Conservation (phyloP, 2,888 invertebrate species). For the Antheraea assamensis region DNA sequence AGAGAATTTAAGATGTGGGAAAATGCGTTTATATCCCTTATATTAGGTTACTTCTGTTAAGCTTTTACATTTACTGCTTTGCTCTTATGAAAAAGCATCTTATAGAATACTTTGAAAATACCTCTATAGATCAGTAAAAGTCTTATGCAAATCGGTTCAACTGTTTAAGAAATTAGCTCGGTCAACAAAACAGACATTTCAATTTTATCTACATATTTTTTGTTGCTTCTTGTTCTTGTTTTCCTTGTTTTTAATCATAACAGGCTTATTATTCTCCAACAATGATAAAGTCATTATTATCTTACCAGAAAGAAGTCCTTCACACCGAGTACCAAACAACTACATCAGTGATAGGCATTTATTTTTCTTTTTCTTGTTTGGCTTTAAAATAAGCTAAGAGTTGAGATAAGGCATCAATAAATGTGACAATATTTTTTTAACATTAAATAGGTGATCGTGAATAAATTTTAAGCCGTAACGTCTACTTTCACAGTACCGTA, state of each 20-base stretch:
- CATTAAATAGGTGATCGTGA: not conserved
- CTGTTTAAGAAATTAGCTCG: too few relatives aligned
- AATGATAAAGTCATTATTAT: not conserved
- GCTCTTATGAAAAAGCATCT: too few relatives aligned
- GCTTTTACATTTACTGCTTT: too few relatives aligned
- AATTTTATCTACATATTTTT: too few relatives aligned
- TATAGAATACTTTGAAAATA: too few relatives aligned
- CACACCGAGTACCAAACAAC: not conserved
- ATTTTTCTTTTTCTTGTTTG: not conserved
- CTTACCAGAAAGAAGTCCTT: not conserved
- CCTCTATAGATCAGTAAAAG: too few relatives aligned
- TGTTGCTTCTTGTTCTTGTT: too few relatives aligned
- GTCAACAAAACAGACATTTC: too few relatives aligned
- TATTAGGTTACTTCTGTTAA: too few relatives aligned
- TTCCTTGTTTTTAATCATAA: not conserved
- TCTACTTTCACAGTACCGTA: not conserved
- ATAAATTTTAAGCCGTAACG: not conserved
- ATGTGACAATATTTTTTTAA: constrained; percentile 3
- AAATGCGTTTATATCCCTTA: too few relatives aligned
- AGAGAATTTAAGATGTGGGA: too few relatives aligned
- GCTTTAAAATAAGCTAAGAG: constrained; percentile 4
- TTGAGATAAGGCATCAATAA: not conserved
- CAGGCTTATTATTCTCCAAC: not conserved
- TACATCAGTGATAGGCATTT: not conserved
- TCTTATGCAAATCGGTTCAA: too few relatives aligned